These are phyloP conservation scores for Aethina tumida DNA, from an alignment of 1,140 invertebrate species.

Conservation along the genomic window DNA sequence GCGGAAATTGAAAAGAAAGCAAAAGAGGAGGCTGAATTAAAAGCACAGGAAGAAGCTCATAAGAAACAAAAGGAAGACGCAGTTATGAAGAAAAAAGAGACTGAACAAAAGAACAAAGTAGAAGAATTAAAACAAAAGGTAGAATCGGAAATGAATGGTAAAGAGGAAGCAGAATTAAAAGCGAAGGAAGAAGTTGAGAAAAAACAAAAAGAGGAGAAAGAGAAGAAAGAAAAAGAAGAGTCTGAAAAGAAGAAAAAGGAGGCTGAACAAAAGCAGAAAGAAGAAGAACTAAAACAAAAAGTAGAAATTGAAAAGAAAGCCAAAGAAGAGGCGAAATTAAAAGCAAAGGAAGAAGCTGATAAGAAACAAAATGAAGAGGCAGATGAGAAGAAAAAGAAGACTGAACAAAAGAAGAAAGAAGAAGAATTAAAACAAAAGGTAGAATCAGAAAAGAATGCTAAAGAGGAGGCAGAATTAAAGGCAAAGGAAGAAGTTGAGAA, in stretches of 20 bases:
- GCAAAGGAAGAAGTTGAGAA: conserved; percentile 13
- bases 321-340: conserved; percentile 10
- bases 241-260: conserved; percentile 14
- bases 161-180: conserved; percentile 16
- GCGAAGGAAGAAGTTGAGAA: no score
- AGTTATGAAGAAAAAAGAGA: conserved; percentile 16
- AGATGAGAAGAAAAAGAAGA: conserved; percentile 5
- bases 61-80: no score
- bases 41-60: conserved; percentile 17
- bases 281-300: conserved; percentile 11
- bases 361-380: conserved; percentile 16
- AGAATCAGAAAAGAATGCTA: conserved; percentile 7
- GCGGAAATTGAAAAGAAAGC: conserved; percentile 18
- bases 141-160: conserved; percentile 14
- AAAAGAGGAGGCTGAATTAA: conserved; percentile 15
- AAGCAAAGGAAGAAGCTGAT: conserved; percentile 16
- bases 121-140: conserved; percentile 18
- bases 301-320: conserved; percentile 14
- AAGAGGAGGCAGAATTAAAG: conserved; percentile 19
- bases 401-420: conserved; percentile 14
- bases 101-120: no score
- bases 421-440: conserved; percentile 17
- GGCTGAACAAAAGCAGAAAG: conserved; percentile 13
- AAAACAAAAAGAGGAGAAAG: conserved; percentile 14
- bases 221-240: conserved; percentile 15